Percentiles rank a stretch among this genome's conserved stretches.
These are phyloP conservation scores for Oryzias javanicus DNA, from an alignment of 2,113 vertebrate genomes.

Conservation along the genomic window DNA sequence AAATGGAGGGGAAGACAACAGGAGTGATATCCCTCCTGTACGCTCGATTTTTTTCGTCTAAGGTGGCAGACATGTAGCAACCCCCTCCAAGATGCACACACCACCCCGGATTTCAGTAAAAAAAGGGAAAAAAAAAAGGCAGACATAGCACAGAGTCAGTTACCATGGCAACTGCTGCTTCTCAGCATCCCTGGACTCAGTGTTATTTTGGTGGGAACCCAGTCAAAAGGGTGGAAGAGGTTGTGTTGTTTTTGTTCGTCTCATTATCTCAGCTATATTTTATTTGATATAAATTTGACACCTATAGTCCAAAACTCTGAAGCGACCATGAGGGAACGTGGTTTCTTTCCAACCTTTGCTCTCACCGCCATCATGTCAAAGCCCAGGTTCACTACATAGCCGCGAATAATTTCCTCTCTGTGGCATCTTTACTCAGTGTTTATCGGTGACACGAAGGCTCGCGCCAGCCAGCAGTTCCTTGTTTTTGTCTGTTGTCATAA, in stretches of 20 bases:
- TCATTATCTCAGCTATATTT: conserved; percentile 36
- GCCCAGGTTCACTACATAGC: conserved; percentile 6
- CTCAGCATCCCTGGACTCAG: conserved; percentile 18
- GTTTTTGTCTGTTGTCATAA: conserved; percentile 31
- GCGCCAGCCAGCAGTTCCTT: not conserved
- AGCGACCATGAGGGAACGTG: conserved; percentile 21
- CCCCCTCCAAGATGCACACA: conserved; percentile 9
- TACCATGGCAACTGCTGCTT: conserved; percentile 62
- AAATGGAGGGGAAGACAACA: conserved; percentile 13
- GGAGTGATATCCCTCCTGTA: not conserved
- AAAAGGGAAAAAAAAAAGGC: not conserved
- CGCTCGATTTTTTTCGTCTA: not conserved
- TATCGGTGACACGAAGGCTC: not conserved
- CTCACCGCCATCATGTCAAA: conserved; percentile 3
- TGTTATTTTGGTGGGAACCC: conserved; percentile 43
- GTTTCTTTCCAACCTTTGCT: conserved; percentile 36
- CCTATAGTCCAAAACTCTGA: conserved; percentile 14
- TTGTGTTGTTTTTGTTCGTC: conserved; percentile 37
- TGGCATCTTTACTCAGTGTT: not conserved
- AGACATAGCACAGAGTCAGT: conserved; percentile 54
- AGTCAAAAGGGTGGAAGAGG: conserved; percentile 20
- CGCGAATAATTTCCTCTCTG: not conserved
- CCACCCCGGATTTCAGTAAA: too few species aligned
- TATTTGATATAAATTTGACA: conserved; percentile 36
- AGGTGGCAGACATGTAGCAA: conserved; percentile 54